These are phyloP conservation scores for Microplitis demolitor DNA, from an alignment of 1,140 invertebrate genomes.

Conservation along the genomic window DNA sequence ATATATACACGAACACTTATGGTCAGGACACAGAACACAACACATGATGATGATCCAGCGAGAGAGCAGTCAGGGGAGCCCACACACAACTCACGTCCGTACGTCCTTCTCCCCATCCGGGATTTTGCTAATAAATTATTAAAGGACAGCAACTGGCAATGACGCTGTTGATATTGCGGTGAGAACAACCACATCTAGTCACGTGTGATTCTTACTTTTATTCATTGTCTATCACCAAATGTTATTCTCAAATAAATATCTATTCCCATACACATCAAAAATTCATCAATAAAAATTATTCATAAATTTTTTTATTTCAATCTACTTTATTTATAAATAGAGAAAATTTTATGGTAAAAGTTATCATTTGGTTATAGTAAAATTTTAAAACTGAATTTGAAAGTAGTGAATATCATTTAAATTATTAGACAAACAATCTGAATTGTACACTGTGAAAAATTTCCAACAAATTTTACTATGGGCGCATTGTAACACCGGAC, in stretches of 20 bases:
- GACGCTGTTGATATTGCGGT: slow-evolving; percentile 49
- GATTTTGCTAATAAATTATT: slow-evolving; percentile 61
- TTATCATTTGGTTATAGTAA: too few species aligned
- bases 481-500: too few species aligned
- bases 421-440: too few species aligned
- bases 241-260: background rate
- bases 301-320: background rate
- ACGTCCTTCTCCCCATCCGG: slow-evolving; percentile 29
- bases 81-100: slow-evolving; percentile 25
- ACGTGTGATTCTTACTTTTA: slow-evolving; percentile 1
- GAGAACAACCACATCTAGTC: slow-evolving; percentile 34
- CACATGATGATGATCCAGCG: slow-evolving; percentile 38
- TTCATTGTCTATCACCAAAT: slow-evolving; percentile 7
- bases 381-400: too few species aligned
- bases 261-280: background rate
- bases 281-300: slow-evolving; percentile 16
- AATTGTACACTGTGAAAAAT: too few species aligned
- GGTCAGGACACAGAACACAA: slow-evolving; percentile 54
- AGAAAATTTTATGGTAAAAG: too few species aligned
- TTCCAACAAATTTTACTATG: too few species aligned
- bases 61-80: background rate
- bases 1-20: background rate
- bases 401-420: too few species aligned
- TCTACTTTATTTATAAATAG: too few species aligned
- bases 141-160: slow-evolving; percentile 57